These are phyloP conservation scores for Pelecanus crispus DNA, from an alignment of 2,113 vertebrate genomes.

Conservation along the genomic window DNA sequence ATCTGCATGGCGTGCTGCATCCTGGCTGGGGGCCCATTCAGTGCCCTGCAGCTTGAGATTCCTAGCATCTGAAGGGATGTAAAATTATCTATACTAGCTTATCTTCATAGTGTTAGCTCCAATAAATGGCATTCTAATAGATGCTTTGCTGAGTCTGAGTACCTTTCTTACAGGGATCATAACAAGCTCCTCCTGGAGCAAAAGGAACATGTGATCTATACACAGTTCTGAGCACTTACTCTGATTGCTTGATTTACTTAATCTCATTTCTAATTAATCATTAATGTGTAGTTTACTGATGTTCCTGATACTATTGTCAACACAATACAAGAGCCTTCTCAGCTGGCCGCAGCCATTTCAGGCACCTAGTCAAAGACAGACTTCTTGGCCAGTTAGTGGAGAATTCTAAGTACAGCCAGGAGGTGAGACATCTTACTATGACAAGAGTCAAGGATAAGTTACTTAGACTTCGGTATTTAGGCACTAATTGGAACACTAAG, in stretches of 20 bases:
- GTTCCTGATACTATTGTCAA: background rate
- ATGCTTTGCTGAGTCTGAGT: too few relatives aligned
- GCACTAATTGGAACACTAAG: background rate
- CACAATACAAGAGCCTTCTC: background rate
- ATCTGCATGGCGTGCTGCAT: background rate
- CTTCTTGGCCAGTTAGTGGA: background rate
- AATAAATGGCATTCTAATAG: background rate
- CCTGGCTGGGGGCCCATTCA: background rate
- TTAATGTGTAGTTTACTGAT: background rate
- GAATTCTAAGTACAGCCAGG: background rate
- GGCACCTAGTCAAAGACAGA: background rate
- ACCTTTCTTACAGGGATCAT: background rate
- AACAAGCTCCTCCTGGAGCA: background rate
- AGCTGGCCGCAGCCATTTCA: background rate
- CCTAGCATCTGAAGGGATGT: background rate
- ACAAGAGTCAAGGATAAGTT: background rate
- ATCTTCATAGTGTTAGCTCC: background rate
- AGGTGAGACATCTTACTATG: background rate
- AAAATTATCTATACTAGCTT: background rate
- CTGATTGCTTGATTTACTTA: too few relatives aligned
- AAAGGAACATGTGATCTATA: background rate
- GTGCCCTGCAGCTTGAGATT: background rate
- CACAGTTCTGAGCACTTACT: background rate
- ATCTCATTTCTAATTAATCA: background rate
- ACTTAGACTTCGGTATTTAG: background rate